Evolutionary conservation across 2,113 vertebrate species (phyloP).

Genomic region (human): DNA sequence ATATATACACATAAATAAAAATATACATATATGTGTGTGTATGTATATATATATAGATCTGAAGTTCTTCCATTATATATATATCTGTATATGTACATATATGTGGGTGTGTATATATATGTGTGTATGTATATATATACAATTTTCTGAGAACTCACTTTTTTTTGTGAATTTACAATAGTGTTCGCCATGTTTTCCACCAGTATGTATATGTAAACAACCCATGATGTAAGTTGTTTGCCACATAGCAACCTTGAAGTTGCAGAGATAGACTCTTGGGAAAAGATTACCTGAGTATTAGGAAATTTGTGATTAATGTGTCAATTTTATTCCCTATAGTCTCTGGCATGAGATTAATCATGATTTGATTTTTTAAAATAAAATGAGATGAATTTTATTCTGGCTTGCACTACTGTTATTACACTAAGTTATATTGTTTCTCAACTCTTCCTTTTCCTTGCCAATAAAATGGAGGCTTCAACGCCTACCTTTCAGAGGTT

Average conservation of each 20-base stretch:
- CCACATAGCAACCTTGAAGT: neutral
- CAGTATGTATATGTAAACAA: neutral
- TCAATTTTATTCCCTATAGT: neutral
- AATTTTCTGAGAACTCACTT: neutral
- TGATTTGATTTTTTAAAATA: neutral
- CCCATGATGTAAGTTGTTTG: neutral
- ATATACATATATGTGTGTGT: no score
- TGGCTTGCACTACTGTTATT: neutral
- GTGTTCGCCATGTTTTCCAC: neutral
- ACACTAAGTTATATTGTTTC: neutral
- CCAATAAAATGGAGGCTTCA: conserved; percentile 2
- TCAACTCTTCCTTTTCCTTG: conserved; percentile 13
- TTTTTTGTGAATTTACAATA: neutral
- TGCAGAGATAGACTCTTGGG: neutral
- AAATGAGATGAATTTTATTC: conserved; percentile 29
- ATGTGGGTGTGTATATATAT: no score
- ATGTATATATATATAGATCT: no score
- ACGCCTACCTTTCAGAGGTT: conserved; percentile 3
- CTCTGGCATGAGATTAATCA: neutral
- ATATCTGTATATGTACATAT: no score
- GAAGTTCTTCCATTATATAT: no score
- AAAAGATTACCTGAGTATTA: neutral
- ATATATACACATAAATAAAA: neutral
- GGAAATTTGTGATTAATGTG: neutral
- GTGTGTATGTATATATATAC: no score